A percentile compares a stretch with the other conserved stretches of the same genome.
Evolutionary conservation across 2,888 invertebrate genomes (phyloP).

Genomic region (Idaea biselata): DNA sequence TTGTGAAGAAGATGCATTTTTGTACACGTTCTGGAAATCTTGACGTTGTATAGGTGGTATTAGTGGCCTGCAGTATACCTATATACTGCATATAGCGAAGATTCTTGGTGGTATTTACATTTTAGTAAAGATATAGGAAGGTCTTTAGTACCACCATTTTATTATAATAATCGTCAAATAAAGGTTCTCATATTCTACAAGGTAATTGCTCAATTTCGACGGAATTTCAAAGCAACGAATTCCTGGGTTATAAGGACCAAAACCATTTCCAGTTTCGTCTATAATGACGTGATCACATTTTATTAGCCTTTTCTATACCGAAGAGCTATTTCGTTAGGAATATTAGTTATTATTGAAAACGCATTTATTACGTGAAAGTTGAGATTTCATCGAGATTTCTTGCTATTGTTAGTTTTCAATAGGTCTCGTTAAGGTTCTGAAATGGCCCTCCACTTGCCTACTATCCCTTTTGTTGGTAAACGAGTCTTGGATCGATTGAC

Average conservation of each 20-base stretch:
- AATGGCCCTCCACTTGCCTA: slow-evolving; percentile 59
- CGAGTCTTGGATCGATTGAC: slow-evolving; percentile 68
- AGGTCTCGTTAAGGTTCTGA: slow-evolving; percentile 67
- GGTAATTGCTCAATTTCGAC: not conserved
- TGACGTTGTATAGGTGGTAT: not conserved
- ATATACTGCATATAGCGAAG: not conserved
- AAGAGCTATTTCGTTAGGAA: slow-evolving; percentile 7
- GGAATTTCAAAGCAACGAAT: not conserved
- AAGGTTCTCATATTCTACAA: not conserved
- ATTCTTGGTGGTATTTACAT: too few relatives aligned
- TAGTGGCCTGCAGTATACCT: not conserved
- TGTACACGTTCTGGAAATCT: not conserved
- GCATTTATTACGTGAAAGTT: slow-evolving; percentile 49
- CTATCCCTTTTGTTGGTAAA: slow-evolving; percentile 69
- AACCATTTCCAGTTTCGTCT: not conserved
- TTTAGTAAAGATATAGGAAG: not conserved
- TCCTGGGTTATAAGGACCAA: not conserved
- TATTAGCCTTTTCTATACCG: slow-evolving; percentile 10
- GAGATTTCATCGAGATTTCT: slow-evolving; percentile 60
- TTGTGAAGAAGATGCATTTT: not conserved
- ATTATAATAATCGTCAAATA: not conserved
- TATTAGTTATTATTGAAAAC: slow-evolving; percentile 29
- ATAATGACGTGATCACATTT: slow-evolving; percentile 7
- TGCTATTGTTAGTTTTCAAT: slow-evolving; percentile 68
- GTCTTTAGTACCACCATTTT: not conserved